Base-by-base conservation (phyloP, 2,888 invertebrate genomes). In the Tetropium fuscum region DNA sequence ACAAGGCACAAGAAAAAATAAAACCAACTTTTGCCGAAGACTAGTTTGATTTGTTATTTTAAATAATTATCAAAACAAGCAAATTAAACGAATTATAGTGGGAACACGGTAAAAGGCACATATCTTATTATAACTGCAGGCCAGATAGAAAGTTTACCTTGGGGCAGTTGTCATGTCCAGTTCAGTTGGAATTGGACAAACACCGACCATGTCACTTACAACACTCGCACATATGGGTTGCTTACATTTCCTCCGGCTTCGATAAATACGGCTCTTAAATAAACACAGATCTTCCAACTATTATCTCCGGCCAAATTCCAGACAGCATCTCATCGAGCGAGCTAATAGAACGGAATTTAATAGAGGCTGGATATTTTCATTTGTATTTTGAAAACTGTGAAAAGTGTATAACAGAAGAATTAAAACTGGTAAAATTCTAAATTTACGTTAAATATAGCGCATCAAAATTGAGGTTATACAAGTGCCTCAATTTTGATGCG, bases 261-360 rank as follows among this genome's bases (percentile, higher is more conserved):
- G 34, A 63, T 68, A 66, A 68, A 68, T 66, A 64, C 66, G 63
- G 60, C 60, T 56, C 63, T 63, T 62, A 58, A 69, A 63, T 60
- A 66, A 69, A 69, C 61, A 69, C 57, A 68, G 63, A 60, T 61
- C 56, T 66, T 60, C 27, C 27, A 15, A 13, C 27, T 27, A 10
- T 27, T 15, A 16, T 11, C n/a, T 27, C 13, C 7, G 16, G 15
- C 13, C 7, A 34, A 15, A 13, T 32, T 10, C 5, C 15, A 30
- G 30, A 34, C 7, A 32, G 32, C 6, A 34, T 3, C 27, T n/a
- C 27, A n/a, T n/a, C n/a, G n/a, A n/a, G n/a, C n/a, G n/a, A n/a
- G n/a, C n/a, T n/a, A n/a, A n/a, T n/a, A n/a, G n/a, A n/a, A n/a
- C n/a, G n/a, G n/a, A n/a, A n/a, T n/a, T n/a, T n/a, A n/a, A n/a